phyloP scores from a whole-genome alignment of 37 sponge, comb jelly and placozoan genomes.

The Beroe forskalii region DNA sequence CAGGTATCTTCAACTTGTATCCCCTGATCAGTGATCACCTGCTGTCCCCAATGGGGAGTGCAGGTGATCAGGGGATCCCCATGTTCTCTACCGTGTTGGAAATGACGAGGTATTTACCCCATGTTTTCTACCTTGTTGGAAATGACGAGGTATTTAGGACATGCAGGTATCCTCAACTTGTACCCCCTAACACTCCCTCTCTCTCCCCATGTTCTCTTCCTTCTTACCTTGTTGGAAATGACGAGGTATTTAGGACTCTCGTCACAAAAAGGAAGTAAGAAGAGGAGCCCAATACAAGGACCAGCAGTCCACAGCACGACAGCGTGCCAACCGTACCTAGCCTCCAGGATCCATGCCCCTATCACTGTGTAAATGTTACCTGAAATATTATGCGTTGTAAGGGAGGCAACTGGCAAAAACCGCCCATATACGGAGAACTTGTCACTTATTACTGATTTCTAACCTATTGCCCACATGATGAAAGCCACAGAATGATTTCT shows the following conservation, averaged over 20 bases:
- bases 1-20: no score
- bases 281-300: background rate
- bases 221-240: conserved; percentile 3
- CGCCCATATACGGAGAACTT: no score
- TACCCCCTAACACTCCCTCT: no score
- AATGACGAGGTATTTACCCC: background rate
- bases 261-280: conserved; percentile 4
- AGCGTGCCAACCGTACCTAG: conserved; percentile 15
- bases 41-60: no score
- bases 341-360: conserved; percentile 18
- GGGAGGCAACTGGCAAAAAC: no score
- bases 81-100: no score
- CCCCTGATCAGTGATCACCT: no score
- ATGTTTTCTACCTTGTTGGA: background rate
- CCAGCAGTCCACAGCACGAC: conserved; percentile 17
- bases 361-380: background rate
- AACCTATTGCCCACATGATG: conserved; percentile 46
- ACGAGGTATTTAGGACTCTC: background rate
- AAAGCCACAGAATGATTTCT: conserved; percentile 6
- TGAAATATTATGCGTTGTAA: no score
- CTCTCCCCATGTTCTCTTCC: no score
- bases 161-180: no score
- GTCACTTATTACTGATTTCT: no score
- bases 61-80: no score
- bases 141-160: background rate